Evolutionary conservation across 2,797 vertebrate genomes (phyloP).

Genomic region (Anas acuta): DNA sequence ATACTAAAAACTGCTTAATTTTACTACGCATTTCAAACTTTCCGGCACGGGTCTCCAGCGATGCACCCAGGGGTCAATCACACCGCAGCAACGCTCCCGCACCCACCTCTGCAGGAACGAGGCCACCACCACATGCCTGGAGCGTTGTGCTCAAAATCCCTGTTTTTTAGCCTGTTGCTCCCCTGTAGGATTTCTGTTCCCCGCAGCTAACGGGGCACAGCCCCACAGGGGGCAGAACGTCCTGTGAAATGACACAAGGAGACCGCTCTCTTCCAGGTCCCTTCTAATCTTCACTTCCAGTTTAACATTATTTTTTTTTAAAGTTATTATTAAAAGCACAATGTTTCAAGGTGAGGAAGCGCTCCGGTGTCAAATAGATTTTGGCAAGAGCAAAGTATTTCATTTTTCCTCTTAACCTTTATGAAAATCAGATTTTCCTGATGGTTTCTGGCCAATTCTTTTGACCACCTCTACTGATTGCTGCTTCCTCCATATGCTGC

Average conservation of each 20-base stretch:
- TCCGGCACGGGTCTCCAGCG: not conserved
- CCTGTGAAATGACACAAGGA: not conserved
- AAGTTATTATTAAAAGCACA: not conserved
- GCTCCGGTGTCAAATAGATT: rapidly evolving
- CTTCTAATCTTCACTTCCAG: not conserved
- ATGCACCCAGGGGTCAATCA: not conserved
- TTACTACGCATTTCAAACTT: conserved; percentile 35
- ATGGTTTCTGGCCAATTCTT: not conserved
- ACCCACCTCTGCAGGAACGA: not conserved
- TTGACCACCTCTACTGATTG: too few relatives aligned
- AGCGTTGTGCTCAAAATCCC: not conserved
- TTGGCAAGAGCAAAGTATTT: not conserved
- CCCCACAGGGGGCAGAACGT: not conserved
- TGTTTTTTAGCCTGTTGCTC: not conserved
- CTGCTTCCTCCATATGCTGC: rapidly evolving
- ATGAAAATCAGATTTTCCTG: too few relatives aligned
- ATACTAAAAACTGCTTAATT: conserved; percentile 77
- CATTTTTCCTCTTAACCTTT: not conserved
- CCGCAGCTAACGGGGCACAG: not conserved
- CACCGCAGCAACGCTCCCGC: not conserved
- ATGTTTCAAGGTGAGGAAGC: not conserved
- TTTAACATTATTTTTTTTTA: not conserved
- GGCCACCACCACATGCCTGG: rapidly evolving
- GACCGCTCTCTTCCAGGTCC: not conserved
- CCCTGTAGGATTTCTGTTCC: not conserved